These are phyloP conservation scores for Scelioninae gen. 2 DNA, from an alignment of 2,888 invertebrate species.

Conservation along the genomic window DNA sequence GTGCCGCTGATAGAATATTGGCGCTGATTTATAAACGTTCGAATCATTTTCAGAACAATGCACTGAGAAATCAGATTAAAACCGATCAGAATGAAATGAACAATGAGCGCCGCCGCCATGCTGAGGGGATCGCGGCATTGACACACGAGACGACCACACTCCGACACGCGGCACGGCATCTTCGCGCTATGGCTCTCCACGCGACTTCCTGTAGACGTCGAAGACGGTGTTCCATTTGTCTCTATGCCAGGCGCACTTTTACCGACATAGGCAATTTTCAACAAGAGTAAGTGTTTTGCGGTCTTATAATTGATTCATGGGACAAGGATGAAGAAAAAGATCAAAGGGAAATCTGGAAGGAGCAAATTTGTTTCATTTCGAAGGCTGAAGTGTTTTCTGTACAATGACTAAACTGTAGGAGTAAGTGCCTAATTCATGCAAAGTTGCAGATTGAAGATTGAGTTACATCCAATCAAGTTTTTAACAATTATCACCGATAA, in stretches of 20 bases:
- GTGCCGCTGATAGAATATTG: slow-evolving; percentile 30
- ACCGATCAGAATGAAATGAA: slow-evolving; percentile 77
- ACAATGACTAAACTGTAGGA: too few species aligned
- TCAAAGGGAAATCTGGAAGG: too few species aligned
- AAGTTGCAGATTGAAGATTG: too few species aligned
- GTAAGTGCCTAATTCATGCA: too few species aligned
- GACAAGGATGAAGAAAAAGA: too few species aligned
- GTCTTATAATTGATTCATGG: too few species aligned
- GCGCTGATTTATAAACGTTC: slow-evolving; percentile 23
- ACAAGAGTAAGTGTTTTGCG: slow-evolving; percentile 75
- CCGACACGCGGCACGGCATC: slow-evolving; percentile 76
- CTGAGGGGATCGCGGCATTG: slow-evolving; percentile 74
- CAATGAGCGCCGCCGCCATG: slow-evolving; percentile 75
- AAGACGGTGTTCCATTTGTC: slow-evolving; percentile 79
- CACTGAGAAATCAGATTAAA: slow-evolving; percentile 78
- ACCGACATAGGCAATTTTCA: slow-evolving; percentile 76
- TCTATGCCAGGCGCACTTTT: slow-evolving; percentile 79
- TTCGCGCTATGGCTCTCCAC: slow-evolving; percentile 72
- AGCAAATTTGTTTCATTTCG: too few species aligned
- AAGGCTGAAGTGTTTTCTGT: too few species aligned
- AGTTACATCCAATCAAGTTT: too few species aligned
- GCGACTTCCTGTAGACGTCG: slow-evolving; percentile 73
- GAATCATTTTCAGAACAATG: slow-evolving; percentile 76
- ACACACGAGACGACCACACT: slow-evolving; percentile 76
- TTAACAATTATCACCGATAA: too few species aligned